Base-by-base conservation (phyloP, 2,113 vertebrate species). In the Brachirus orientalis region DNA sequence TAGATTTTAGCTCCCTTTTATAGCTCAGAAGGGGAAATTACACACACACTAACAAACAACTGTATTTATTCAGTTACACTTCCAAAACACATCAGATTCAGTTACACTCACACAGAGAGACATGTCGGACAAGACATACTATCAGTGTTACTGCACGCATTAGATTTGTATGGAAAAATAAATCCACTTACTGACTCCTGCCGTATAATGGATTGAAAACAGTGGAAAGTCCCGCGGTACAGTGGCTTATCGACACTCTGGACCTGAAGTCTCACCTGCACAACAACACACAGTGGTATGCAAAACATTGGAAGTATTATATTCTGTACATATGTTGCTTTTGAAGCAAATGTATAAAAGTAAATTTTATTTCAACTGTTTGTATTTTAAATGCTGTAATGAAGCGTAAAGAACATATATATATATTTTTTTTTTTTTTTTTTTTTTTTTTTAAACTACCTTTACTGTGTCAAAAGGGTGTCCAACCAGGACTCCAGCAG, bases 391-490 rank as follows among this genome's bases (percentile, higher is more conserved):
- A 5, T 28, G 11, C 8, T 40, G 38, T 4, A 37, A 6, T 28
- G 38, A 40, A 40, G 36, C 6, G 6, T 37, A 40, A 40, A 40
- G 4, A 33, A 13, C 14, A 60, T n/a, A 20, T 5, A 16, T 17
- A 8, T 57, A 48, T 6, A 17, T 37, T 5, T n/a, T 35, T n/a
- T 16, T 35, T 37, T 22, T 1, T 0, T 6, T 22, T 16, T 3
- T 46, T 6, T 12, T 10, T 33, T n/a, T n/a, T n/a, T n/a, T n/a
- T n/a, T n/a, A n/a, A n/a, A n/a, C 10, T 89, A 98, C 97, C 96
- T 99, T 99, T 46, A 99, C 97, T 0, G 97, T 99, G 87, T 99
- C 98, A 75, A 99, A 99, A 0, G 98, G 98, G 80, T 99, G 98
- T 91, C 98, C 98, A 45, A 99, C 97, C 67, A 99, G 88, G 76